Conservation (phyloP, 1,140 invertebrate species). For the Diprion similis region DNA sequence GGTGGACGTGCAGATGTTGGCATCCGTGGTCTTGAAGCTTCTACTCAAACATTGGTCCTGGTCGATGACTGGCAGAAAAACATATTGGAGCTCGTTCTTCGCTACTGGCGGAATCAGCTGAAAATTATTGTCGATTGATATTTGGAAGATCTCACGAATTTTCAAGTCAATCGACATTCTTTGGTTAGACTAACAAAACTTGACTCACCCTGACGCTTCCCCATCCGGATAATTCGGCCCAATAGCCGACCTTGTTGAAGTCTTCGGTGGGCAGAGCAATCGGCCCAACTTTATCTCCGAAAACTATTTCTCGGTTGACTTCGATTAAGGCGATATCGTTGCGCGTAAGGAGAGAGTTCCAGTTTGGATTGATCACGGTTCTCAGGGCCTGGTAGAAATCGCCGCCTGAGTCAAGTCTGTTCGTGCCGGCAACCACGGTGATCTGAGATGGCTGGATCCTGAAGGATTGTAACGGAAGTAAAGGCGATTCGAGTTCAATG, state of each 20-base stretch:
- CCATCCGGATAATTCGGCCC: slow-evolving; percentile 54
- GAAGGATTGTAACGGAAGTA: not conserved
- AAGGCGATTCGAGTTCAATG: too few species aligned
- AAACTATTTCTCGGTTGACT: slow-evolving; percentile 36
- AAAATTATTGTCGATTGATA: not conserved
- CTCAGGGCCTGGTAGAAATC: not conserved
- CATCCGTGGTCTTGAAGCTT: slow-evolving; percentile 51
- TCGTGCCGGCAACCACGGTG: slow-evolving; percentile 5
- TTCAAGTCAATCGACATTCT: not conserved
- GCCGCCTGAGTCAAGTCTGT: slow-evolving; percentile 1
- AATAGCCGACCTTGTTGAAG: slow-evolving; percentile 36
- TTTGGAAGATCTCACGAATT: not conserved
- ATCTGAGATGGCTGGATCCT: slow-evolving; percentile 33
- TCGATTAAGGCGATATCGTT: slow-evolving; percentile 58
- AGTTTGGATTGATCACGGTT: slow-evolving; percentile 19
- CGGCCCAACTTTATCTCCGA: slow-evolving; percentile 39
- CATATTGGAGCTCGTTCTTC: slow-evolving; percentile 65
- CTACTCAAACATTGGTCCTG: slow-evolving; percentile 59
- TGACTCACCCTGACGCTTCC: slow-evolving; percentile 34
- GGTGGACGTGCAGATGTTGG: slow-evolving; percentile 67
- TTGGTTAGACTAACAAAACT: not conserved
- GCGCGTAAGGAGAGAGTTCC: slow-evolving; percentile 24
- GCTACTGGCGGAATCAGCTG: slow-evolving; percentile 52
- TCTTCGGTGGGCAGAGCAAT: slow-evolving; percentile 44
- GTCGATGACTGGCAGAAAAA: slow-evolving; percentile 61